Conservation (phyloP, 2,797 vertebrate species). For the Anguilla anguilla region DNA sequence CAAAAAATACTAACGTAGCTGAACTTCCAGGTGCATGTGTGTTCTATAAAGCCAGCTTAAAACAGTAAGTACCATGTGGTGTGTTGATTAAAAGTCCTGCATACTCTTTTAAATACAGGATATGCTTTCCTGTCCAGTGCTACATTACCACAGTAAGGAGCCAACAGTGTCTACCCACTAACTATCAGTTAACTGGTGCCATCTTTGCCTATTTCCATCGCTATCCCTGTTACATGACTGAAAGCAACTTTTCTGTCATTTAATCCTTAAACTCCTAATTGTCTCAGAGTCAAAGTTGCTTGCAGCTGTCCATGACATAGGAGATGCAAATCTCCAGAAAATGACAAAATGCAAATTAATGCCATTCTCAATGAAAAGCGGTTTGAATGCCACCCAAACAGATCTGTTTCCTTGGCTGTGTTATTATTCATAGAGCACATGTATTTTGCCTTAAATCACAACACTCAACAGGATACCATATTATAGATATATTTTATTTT, state of each 20-base stretch:
- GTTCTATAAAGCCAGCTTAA: not conserved
- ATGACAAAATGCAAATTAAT: not conserved
- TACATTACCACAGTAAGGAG: not conserved
- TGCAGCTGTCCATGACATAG: not conserved
- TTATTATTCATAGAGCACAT: not conserved
- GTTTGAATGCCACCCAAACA: not conserved
- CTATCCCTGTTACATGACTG: not conserved
- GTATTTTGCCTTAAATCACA: too few relatives aligned
- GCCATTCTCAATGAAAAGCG: not conserved
- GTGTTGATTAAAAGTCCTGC: slow-evolving; percentile 8
- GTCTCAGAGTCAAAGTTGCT: not conserved
- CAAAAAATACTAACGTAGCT: not conserved
- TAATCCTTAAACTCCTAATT: not conserved
- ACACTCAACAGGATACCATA: too few relatives aligned
- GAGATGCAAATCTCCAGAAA: not conserved
- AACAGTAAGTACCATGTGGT: not conserved
- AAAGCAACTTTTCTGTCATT: not conserved
- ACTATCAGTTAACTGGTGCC: not conserved
- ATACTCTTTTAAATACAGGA: not conserved
- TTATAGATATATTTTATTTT: too few relatives aligned
- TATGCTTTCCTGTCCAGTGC: not conserved
- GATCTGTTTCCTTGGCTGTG: not conserved
- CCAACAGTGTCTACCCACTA: not conserved
- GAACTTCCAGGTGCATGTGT: not conserved
- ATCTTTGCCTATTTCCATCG: not conserved